These are phyloP conservation scores for Gymnoscelis rufifasciata DNA, from an alignment of 2,888 invertebrate genomes.

Conservation along the genomic window DNA sequence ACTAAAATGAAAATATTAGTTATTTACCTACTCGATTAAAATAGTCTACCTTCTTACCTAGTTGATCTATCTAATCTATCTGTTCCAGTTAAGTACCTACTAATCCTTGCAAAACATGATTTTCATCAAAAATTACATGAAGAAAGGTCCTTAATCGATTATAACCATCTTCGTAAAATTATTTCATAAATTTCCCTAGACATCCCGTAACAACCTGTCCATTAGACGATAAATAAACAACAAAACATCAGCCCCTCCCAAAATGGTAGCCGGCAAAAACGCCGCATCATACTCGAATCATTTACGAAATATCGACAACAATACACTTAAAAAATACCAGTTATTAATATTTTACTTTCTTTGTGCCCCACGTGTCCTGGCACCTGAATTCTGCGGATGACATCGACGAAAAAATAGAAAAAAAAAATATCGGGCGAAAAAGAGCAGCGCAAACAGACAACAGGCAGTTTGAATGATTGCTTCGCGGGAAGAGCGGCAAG, in stretches of 20 bases:
- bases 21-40: too few species aligned
- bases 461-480: constrained; percentile 78
- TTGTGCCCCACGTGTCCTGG: constrained; percentile 76
- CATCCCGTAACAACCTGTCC: constrained; percentile 58
- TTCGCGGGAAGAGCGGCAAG: constrained; percentile 78
- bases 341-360: constrained; percentile 77
- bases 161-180: constrained; percentile 2
- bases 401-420: constrained; percentile 69
- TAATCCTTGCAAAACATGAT: too few species aligned
- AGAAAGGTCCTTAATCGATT: too few species aligned
- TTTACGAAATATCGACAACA: constrained; percentile 79
- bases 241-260: constrained; percentile 59
- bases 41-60: too few species aligned
- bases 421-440: constrained; percentile 64
- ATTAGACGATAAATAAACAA: constrained; percentile 73
- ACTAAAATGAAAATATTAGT: too few species aligned
- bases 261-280: constrained; percentile 57
- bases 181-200: constrained; percentile 1
- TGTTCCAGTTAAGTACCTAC: too few species aligned
- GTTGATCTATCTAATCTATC: too few species aligned
- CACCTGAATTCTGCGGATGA: constrained; percentile 77
- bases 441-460: constrained; percentile 78
- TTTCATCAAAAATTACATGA: too few species aligned
- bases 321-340: constrained; percentile 77
- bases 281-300: constrained; percentile 74